Percentiles rank a stretch among this genome's conserved stretches.
phyloP scores from a whole-genome alignment of 2,888 invertebrate genomes.

The Myopa testacea region DNA sequence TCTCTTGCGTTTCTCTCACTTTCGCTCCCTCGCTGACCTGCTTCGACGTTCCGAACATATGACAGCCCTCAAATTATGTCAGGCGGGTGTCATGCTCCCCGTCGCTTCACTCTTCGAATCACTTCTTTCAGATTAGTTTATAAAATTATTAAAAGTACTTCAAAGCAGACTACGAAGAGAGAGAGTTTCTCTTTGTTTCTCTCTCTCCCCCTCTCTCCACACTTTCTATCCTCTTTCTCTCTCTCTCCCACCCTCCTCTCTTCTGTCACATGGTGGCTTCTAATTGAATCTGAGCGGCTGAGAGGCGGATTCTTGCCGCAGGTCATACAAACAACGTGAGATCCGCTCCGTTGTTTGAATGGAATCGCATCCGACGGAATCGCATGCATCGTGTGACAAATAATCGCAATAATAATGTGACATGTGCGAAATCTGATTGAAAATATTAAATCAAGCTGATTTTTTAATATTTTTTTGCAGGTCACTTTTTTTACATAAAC shows the following conservation, averaged over 20 bases:
- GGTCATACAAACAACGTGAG: conserved; percentile 25
- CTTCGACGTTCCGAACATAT: conserved; percentile 18
- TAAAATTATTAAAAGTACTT: conserved; percentile 17
- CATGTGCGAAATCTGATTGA: conserved; percentile 20
- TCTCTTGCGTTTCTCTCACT: background rate
- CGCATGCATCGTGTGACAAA: too few species aligned
- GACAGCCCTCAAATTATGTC: conserved; percentile 28
- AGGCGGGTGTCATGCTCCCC: conserved; percentile 16
- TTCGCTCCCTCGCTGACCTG: background rate
- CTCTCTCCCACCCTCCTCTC: background rate
- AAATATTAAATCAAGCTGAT: conserved; percentile 21
- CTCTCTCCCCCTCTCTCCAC: background rate
- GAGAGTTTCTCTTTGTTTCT: background rate
- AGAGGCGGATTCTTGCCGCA: background rate
- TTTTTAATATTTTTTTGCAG: conserved; percentile 4
- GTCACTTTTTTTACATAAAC: background rate
- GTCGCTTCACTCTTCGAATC: conserved; percentile 34
- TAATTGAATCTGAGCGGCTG: conserved; percentile 24
- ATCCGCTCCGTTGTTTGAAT: background rate
- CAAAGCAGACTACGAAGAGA: background rate
- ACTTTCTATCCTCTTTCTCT: background rate
- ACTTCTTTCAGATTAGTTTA: conserved; percentile 15
- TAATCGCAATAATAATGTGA: background rate
- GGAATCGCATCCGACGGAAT: background rate
- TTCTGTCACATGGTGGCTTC: background rate